phyloP scores from a whole-genome alignment of 2,113 vertebrate species.

The Vanacampus margaritifer region DNA sequence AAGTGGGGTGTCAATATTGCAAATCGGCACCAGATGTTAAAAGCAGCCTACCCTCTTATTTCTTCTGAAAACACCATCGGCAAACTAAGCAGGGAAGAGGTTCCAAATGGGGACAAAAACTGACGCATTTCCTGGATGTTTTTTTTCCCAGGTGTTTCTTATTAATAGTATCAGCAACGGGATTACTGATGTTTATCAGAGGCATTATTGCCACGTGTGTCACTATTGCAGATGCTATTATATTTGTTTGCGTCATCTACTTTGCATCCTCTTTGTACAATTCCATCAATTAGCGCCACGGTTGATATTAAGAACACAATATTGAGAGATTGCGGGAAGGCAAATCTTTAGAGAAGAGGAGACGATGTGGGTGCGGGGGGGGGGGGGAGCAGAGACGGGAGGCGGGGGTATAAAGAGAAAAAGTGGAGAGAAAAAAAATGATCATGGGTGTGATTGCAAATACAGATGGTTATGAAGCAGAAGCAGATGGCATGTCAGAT shows the following conservation, averaged over 20 bases:
- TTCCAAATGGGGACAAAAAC: slow-evolving; percentile 21
- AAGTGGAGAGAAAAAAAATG: slow-evolving; percentile 20
- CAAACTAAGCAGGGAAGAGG: slow-evolving; percentile 7
- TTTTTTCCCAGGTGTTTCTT: slow-evolving; percentile 23
- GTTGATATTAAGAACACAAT: slow-evolving; percentile 64
- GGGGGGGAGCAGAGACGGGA: slow-evolving; percentile 13
- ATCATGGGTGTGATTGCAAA: slow-evolving; percentile 49
- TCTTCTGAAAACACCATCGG: slow-evolving; percentile 10
- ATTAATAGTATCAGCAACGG: slow-evolving; percentile 29
- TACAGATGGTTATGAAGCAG: slow-evolving; percentile 71
- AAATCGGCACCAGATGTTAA: slow-evolving; percentile 33
- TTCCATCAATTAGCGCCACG: slow-evolving; percentile 70
- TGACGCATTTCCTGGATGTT: slow-evolving; percentile 27
- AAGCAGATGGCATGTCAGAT: slow-evolving; percentile 73
- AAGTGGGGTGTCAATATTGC: slow-evolving; percentile 25
- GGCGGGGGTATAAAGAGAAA: neutral
- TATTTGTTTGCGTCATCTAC: slow-evolving; percentile 72
- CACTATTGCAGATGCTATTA: slow-evolving; percentile 54
- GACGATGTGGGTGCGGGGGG: slow-evolving; percentile 1
- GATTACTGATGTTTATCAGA: slow-evolving; percentile 35
- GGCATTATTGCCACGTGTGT: slow-evolving; percentile 46
- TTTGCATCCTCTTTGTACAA: slow-evolving; percentile 65
- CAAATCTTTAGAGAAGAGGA: slow-evolving; percentile 26
- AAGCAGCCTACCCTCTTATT: slow-evolving; percentile 31
- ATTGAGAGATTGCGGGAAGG: slow-evolving; percentile 52